phyloP scores from a whole-genome alignment of 2,113 vertebrate species.

The Tragulus kanchil region DNA sequence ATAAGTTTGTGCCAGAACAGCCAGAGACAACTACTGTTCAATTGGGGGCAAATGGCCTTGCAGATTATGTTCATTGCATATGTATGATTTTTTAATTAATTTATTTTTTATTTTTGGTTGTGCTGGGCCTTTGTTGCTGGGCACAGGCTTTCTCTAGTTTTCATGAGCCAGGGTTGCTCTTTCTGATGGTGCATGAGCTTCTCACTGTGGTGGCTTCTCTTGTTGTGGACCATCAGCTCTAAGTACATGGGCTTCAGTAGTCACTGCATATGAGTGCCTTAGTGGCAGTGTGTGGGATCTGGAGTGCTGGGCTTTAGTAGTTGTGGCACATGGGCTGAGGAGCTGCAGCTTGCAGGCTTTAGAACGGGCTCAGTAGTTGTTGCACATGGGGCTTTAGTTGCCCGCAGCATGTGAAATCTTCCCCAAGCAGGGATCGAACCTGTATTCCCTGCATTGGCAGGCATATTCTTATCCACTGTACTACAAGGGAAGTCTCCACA shows the following conservation, averaged over 20 bases:
- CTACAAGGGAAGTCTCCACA: background rate
- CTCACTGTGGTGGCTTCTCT: background rate
- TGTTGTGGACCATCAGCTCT: background rate
- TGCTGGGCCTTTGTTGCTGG: background rate
- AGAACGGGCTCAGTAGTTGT: background rate
- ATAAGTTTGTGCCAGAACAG: background rate
- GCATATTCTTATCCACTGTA: background rate
- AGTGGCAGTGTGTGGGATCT: background rate
- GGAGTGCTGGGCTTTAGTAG: background rate
- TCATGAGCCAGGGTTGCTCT: background rate
- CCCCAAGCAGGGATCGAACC: background rate
- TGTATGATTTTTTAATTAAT: background rate
- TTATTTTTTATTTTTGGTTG: background rate
- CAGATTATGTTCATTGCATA: background rate
- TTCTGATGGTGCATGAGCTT: rapidly evolving
- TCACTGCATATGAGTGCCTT: background rate
- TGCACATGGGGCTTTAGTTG: background rate
- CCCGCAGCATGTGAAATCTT: background rate
- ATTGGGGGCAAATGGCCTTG: background rate
- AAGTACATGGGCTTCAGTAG: background rate
- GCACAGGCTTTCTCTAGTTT: background rate
- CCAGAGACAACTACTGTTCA: background rate
- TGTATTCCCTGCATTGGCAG: background rate
- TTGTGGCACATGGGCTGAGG: background rate
- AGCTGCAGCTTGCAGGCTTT: background rate